Base-by-base conservation (phyloP, 2,888 invertebrate genomes). In the Cenopis cana region DNA sequence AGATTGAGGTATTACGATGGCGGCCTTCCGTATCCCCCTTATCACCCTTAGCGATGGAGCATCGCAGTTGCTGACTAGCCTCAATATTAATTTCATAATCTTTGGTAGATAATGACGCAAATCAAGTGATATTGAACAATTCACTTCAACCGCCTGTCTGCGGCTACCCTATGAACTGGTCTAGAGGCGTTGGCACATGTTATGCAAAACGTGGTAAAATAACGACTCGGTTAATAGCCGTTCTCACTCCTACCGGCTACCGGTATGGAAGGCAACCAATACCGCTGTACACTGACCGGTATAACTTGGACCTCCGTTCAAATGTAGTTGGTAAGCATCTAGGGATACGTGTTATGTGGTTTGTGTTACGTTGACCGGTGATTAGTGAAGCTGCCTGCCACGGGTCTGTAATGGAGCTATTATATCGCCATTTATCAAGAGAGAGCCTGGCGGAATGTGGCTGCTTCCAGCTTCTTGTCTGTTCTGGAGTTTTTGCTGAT, bases 321-420 rank as follows among this genome's bases (percentile, higher is more conserved):
- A 1, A n/a, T 9, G 46, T 46, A 29, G n/a, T 10, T 29, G 24
- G 1, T 18, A 46, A 29, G 59, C 5, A 41, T 33, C n/a, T 33
- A 10, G 46, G 9, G 33, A 33, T 50, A 6, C 14, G n/a, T 8
- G 46, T 46, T 46, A n/a, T 46, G 8, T n/a, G 46, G 6, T 33
- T 29, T 9, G 2, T 10, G 24, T 12, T 49, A 17, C 24, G 14
- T 0, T 50, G 12, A 60, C 3, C 6, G n/a, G 20, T 11, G 33
- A 17, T 18, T 50, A 2, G 50, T 18, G 62, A 62, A 50, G 46
- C 55, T 38, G 64, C 38, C 55, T 49, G 60, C 67, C 36, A 64
- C 71, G 29, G 66, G 52, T 66, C 50, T 24, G 74, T 74, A 75
- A 75, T 75, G 65, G 73, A 75, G 69, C 75, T 70, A 74, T 74